Evolutionary conservation across 2,888 invertebrate species (phyloP), one percentile per base, ranked within the genome.

Genomic region (Heliconius sara): DNA sequence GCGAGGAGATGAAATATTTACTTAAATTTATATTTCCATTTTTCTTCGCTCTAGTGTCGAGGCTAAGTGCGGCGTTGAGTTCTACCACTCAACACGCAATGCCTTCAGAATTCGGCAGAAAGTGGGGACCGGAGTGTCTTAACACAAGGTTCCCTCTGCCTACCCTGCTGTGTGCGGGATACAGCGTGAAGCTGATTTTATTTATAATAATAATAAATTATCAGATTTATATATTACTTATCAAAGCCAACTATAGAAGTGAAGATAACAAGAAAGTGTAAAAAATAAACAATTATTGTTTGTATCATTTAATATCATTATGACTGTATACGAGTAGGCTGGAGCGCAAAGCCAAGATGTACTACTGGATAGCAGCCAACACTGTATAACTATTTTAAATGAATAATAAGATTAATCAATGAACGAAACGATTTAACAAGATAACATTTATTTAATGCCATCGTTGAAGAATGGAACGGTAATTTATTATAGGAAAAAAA

Each of bases 331-430:
- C 25, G 52, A 52, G 63, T 63, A 73, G 73, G 60, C 34, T 34
- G 4, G 25, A 25, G 57, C 57, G n/a, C n/a, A 60, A 73, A 73
- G 34, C 30, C 73, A 73, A 73, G n/a, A 73, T 73, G n/a, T 73
- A 73, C 72, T 57, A 72, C 72, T 73, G 73, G 73, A 73, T 73
- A 73, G n/a, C 27, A 73, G 57, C 73, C 57, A 73, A 73, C 22
- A 10, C n/a, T 60, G 22, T 57, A 34, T 2, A 73, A 60, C 57
- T n/a, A 34, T 60, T 73, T 73, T 73, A 73, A 73, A 22, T 73
- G 73, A 57, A 73, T 57, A 73, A 73, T 13, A n/a, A 57, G n/a
- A 73, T 73, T 57, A 73, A 73, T 30, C 30, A 57, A 73, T 73
- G 57, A 34, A 60, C 22, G 30, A 73, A 57, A n/a, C 34, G 22